phyloP scores from a whole-genome alignment of 1,140 invertebrate species.

The Drosophila tsacasi region DNA sequence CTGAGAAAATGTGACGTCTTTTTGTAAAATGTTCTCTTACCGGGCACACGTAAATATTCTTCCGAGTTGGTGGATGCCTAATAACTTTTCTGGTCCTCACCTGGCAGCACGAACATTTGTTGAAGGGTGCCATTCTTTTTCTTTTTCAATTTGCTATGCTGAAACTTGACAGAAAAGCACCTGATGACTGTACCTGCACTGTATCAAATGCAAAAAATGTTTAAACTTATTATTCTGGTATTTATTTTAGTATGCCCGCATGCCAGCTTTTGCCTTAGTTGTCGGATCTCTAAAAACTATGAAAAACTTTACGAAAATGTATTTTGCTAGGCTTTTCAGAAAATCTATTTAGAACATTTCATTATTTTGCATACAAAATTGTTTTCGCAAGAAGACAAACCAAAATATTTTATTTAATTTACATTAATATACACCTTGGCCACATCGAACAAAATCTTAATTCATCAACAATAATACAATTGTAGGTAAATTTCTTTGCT shows the following conservation, averaged over 20 bases:
- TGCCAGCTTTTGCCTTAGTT: not conserved
- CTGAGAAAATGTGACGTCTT: not conserved
- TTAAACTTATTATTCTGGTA: not conserved
- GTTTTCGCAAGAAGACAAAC: not conserved
- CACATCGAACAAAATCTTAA: too few species aligned
- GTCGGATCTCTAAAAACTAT: not conserved
- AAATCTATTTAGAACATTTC: not conserved
- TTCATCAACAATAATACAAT: too few species aligned
- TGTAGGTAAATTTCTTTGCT: too few species aligned
- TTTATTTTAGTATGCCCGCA: not conserved
- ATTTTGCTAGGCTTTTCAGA: not conserved
- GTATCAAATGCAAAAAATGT: not conserved
- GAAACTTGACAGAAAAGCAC: not conserved
- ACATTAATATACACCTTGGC: not conserved
- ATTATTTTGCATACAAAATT: not conserved
- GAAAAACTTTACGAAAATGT: too few species aligned
- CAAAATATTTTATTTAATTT: not conserved
- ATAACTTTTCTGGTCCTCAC: conserved; percentile 41
- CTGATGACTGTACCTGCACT: not conserved
- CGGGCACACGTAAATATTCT: conserved; percentile 53
- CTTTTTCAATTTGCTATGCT: not conserved
- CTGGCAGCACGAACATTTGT: conserved; percentile 36
- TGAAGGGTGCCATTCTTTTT: conserved; percentile 51
- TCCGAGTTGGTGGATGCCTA: conserved; percentile 18
- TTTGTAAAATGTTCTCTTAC: conserved; percentile 10